Base-by-base conservation (phyloP, 35 echinoderm and acorn worm species). In the Patiria miniata region DNA sequence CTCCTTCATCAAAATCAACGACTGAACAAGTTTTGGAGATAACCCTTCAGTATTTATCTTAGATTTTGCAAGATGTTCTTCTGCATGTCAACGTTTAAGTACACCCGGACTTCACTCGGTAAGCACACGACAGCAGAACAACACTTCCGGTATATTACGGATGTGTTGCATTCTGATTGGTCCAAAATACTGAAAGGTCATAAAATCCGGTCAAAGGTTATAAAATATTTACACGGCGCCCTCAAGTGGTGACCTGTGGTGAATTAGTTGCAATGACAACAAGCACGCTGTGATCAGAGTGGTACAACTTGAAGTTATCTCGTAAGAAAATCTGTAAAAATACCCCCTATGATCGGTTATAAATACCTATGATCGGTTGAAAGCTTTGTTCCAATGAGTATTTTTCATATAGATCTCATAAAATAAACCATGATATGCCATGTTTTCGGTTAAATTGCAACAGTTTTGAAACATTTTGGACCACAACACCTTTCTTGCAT, bases 161-260 rank as follows among this genome's bases (percentile, higher is more conserved):
- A 88, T 88, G 86, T 88, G 86, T 79, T 88, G 78, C 33, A 65
- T 36, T 81, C 38, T 88, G 86, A 88, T 88, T 88, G 86, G 86
- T 88, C 86, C 37, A 36, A 81, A 73, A 32, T 30, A 26, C 7
- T 68, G 26, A 26, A 10, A 8, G 34, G 65, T 18, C 29, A 12
- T 6, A 23, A 12, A 10, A 28, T 68, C 14, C 14, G 60, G 60
- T 68, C 65, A 73, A 22, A 73, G 19, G 65, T 73, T 30, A 30
- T 26, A 7, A 34, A 22, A 22, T 34, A 26, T 26, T 32, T n/a
- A n/a, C n/a, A 73, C 21, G 29, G 65, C 65, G 65, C 26, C 65
- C 65, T 73, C 65, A 14, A 73, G 65, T 22, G 61, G 29, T 23
- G 29, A 69, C 29, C 26, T 69, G 5, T 69, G 7, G 61, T 6